Conservation (phyloP, 2,113 vertebrate species). For the Sorex araneus region DNA sequence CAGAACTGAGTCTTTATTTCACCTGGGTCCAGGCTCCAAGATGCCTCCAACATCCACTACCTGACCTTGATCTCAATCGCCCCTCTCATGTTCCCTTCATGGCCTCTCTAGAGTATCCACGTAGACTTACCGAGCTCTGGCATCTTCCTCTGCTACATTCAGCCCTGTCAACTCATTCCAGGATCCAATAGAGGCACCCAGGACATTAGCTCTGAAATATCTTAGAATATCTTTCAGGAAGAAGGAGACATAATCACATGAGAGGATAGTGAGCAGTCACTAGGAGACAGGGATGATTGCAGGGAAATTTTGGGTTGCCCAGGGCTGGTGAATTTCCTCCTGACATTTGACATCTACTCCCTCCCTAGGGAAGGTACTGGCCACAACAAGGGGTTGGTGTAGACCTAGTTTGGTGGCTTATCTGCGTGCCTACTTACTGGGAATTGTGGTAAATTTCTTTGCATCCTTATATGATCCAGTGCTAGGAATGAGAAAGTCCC, state of each 20-base stretch:
- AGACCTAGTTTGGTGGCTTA: background rate
- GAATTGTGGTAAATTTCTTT: slow-evolving; percentile 93
- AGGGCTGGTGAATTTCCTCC: background rate
- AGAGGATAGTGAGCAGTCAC: background rate
- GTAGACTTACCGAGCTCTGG: slow-evolving; percentile 90
- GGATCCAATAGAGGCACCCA: slow-evolving; percentile 91
- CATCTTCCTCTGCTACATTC: slow-evolving; percentile 88
- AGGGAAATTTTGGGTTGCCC: too few species aligned
- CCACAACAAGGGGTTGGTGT: background rate
- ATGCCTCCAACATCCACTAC: too few species aligned
- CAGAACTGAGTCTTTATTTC: accelerated
- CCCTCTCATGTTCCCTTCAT: too few species aligned
- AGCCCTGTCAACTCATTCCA: slow-evolving; percentile 88
- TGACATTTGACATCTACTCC: background rate
- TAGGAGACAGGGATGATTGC: background rate
- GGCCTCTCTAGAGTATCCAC: background rate
- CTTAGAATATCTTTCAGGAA: slow-evolving; percentile 93
- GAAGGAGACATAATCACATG: background rate
- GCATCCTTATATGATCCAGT: slow-evolving; percentile 93
- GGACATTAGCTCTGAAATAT: slow-evolving; percentile 93
- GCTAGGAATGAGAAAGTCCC: slow-evolving; percentile 86
- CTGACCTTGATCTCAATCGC: too few species aligned
- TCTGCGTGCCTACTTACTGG: slow-evolving; percentile 91
- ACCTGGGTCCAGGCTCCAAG: background rate
- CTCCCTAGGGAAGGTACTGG: background rate